Evolutionary conservation across 2,888 invertebrate species (phyloP).

Genomic region (Apamea anceps): DNA sequence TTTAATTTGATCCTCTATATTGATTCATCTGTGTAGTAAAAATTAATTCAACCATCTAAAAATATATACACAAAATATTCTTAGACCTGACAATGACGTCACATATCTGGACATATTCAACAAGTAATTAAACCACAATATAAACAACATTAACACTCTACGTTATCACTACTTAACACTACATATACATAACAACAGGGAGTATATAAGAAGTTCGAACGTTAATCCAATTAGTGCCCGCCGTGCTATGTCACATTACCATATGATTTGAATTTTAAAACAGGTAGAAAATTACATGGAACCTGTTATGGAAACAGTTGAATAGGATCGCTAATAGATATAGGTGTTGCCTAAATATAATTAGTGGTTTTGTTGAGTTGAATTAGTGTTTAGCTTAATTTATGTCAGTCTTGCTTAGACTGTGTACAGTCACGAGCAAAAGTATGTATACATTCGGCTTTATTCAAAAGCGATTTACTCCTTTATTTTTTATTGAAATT

Average conservation of each 20-base stretch:
- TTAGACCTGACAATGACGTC: neutral
- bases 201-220: slow-evolving; percentile 58
- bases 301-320: slow-evolving; percentile 76
- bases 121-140: slow-evolving; percentile 22
- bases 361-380: slow-evolving; percentile 32
- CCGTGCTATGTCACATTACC: slow-evolving; percentile 83
- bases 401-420: neutral
- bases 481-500: too few relatives aligned
- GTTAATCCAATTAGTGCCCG: slow-evolving; percentile 86
- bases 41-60: neutral
- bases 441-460: too few relatives aligned
- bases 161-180: slow-evolving; percentile 69
- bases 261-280: slow-evolving; percentile 87
- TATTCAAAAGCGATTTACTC: too few relatives aligned
- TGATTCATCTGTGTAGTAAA: too few relatives aligned
- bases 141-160: slow-evolving; percentile 47
- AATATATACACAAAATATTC: neutral
- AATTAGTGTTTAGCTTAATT: slow-evolving; percentile 16
- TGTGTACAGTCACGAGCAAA: too few relatives aligned
- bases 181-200: slow-evolving; percentile 51
- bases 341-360: slow-evolving; percentile 44
- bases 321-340: slow-evolving; percentile 52
- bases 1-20: too few relatives aligned
- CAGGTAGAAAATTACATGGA: slow-evolving; percentile 80
- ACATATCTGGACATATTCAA: neutral